These are phyloP conservation scores for Crocuta crocuta DNA, from an alignment of 2,113 vertebrate genomes.

Conservation along the genomic window DNA sequence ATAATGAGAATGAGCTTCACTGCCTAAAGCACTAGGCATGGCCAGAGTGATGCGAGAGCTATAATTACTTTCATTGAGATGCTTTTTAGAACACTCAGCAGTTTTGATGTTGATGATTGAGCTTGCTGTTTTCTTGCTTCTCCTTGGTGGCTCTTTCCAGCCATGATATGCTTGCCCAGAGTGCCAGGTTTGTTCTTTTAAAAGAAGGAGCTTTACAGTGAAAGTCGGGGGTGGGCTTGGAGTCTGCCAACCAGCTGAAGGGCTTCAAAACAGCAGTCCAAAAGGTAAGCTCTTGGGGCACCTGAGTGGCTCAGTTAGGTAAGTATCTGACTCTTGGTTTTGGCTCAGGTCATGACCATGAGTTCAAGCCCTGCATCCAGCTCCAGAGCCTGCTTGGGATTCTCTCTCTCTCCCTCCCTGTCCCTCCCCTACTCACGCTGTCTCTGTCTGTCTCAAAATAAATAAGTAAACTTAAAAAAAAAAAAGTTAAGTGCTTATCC, in stretches of 20 bases:
- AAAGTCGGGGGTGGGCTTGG: neutral
- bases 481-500: neutral
- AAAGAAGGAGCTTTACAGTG: neutral
- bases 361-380: too few relatives aligned
- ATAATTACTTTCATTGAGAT: neutral
- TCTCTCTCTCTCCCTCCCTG: too few relatives aligned
- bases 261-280: neutral
- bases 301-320: too few relatives aligned
- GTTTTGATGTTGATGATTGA: neutral
- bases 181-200: neutral
- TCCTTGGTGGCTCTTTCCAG: constrained; percentile 26
- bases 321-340: too few relatives aligned
- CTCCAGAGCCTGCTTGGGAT: too few relatives aligned
- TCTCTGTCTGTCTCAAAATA: too few relatives aligned
- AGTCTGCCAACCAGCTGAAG: neutral
- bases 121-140: neutral
- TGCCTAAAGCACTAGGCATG: neutral
- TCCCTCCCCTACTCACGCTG: too few relatives aligned
- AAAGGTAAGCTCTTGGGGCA: neutral
- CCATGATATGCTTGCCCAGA: neutral
- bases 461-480: too few relatives aligned
- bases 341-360: too few relatives aligned
- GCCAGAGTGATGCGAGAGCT: neutral
- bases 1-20: neutral
- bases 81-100: neutral